These are phyloP conservation scores for Vulpes vulpes DNA, from an alignment of 2,113 vertebrate species.

Conservation along the genomic window DNA sequence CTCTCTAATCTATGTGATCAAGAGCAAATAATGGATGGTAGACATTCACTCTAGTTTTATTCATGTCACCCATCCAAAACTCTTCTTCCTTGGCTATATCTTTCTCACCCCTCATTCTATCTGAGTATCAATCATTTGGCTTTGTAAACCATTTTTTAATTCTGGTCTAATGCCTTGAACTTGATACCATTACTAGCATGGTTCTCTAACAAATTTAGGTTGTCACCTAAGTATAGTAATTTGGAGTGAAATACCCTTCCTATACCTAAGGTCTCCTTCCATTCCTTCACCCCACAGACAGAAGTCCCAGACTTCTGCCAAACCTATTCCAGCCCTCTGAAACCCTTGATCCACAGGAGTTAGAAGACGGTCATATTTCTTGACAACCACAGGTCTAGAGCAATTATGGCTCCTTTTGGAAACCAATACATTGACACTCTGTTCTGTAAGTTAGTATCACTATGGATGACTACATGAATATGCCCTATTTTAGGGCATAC, in stretches of 20 bases:
- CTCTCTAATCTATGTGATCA: background rate
- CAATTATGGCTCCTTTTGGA: background rate
- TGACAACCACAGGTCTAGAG: background rate
- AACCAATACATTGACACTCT: background rate
- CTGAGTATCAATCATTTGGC: background rate
- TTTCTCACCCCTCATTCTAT: background rate
- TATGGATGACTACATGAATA: background rate
- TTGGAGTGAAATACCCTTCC: background rate
- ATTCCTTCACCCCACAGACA: background rate
- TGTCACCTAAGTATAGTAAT: background rate
- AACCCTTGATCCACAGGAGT: background rate
- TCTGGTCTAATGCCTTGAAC: background rate
- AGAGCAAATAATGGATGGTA: background rate
- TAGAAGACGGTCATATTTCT: background rate
- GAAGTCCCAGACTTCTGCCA: background rate
- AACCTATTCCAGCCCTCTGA: background rate
- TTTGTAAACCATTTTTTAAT: background rate
- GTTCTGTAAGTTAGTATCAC: background rate
- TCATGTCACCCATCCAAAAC: background rate
- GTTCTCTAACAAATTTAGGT: background rate
- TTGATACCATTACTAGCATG: background rate
- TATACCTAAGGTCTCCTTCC: background rate
- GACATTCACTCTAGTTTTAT: background rate
- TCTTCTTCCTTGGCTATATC: background rate
- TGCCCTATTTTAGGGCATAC: background rate